Conservation (phyloP, 2,113 vertebrate genomes). For the Chamaea fasciata region DNA sequence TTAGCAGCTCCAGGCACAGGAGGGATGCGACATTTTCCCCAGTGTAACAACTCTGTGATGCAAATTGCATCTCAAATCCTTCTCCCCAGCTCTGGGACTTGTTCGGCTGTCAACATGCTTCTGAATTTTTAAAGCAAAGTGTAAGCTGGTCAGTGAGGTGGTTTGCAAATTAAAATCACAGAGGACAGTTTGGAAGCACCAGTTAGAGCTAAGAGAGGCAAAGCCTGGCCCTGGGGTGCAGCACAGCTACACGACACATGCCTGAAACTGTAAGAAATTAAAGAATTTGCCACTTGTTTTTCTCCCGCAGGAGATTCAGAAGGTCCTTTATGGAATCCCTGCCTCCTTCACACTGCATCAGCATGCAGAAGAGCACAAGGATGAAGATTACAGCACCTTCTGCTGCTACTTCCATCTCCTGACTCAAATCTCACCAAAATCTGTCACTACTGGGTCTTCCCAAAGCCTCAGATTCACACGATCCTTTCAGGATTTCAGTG, state of each 20-base stretch:
- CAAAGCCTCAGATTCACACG: not conserved
- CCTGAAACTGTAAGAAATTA: not conserved
- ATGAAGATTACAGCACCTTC: not conserved
- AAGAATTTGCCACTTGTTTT: not conserved
- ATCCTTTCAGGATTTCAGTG: not conserved
- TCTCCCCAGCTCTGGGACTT: not conserved
- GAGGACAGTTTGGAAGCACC: not conserved
- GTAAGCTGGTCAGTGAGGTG: not conserved
- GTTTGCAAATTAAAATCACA: not conserved
- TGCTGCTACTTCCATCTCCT: not conserved
- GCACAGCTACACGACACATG: rapidly evolving
- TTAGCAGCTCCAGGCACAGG: not conserved
- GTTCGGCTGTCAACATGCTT: rapidly evolving
- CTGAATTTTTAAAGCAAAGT: not conserved
- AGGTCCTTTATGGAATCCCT: not conserved
- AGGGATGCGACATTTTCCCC: rapidly evolving
- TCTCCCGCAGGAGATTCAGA: no score
- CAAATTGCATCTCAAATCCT: not conserved
- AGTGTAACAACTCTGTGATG: rapidly evolving
- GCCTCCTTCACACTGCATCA: not conserved
- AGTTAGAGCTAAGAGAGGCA: not conserved
- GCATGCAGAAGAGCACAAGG: not conserved
- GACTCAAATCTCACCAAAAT: not conserved
- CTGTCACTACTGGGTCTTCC: not conserved
- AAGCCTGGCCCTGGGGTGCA: not conserved